Evolutionary conservation across 2,888 invertebrate genomes (phyloP).

Genomic region (Platerodrilus igneus): DNA sequence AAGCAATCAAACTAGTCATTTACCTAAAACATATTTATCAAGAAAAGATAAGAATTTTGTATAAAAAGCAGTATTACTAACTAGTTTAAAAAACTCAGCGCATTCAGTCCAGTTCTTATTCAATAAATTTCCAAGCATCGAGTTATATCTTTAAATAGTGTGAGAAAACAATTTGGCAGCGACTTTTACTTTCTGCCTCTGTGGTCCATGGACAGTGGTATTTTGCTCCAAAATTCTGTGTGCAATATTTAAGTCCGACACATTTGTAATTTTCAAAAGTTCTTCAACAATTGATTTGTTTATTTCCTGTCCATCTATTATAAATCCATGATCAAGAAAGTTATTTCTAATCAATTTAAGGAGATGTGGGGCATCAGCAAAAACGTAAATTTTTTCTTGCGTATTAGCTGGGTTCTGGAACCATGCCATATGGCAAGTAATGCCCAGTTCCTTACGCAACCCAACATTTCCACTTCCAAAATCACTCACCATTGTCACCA

Average conservation of each 20-base stretch:
- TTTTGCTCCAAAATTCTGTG: conserved; percentile 13
- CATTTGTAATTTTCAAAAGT: conserved; percentile 8
- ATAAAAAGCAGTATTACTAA: conserved; percentile 7
- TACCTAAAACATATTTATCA: conserved; percentile 7
- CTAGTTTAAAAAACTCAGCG: conserved; percentile 14
- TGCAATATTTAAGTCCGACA: conserved; percentile 9
- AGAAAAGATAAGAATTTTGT: neutral
- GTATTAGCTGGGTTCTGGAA: conserved; percentile 12
- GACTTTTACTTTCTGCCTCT: conserved; percentile 17
- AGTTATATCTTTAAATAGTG: conserved; percentile 16
- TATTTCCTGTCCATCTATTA: conserved; percentile 13
- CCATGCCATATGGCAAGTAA: conserved; percentile 6
- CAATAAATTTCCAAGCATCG: conserved; percentile 10
- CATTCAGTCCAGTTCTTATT: conserved; percentile 15
- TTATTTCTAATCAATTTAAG: conserved; percentile 17
- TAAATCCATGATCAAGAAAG: conserved; percentile 16
- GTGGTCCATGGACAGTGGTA: conserved; percentile 6
- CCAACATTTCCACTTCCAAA: conserved; percentile 13
- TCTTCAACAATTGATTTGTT: conserved; percentile 11
- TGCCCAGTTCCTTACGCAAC: conserved; percentile 8
- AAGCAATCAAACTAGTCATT: conserved; percentile 26
- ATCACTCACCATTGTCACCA: conserved; percentile 14
- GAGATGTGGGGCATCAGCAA: conserved; percentile 16
- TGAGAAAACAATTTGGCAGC: conserved; percentile 27
- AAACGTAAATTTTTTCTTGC: conserved; percentile 9